Evolutionary conservation across 35 echinoderm and acorn worm genomes (phyloP).

Genomic region (Eucidaris tribuloides): DNA sequence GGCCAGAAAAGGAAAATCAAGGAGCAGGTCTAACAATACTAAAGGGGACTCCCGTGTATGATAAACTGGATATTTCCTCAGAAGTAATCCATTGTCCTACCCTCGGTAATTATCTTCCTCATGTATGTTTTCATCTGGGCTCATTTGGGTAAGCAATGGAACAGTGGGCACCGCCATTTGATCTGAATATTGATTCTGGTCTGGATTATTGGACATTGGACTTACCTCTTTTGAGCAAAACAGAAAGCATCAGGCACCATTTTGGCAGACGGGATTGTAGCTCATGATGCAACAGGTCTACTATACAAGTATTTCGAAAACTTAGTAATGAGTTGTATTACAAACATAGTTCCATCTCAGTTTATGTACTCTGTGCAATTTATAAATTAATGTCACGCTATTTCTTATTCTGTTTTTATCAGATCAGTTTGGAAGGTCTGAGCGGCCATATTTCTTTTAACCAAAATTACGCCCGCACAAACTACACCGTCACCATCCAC

Average conservation of each 20-base stretch:
- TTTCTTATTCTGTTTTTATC: slow-evolving; percentile 8
- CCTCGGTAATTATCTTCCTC: too few relatives aligned
- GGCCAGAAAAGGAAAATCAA: too few relatives aligned
- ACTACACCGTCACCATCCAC: slow-evolving; percentile 84
- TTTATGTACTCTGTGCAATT: background rate
- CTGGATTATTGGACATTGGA: too few relatives aligned
- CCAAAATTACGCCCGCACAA: slow-evolving; percentile 39
- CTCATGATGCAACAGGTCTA: background rate
- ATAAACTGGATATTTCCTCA: too few relatives aligned
- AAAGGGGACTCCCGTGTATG: too few relatives aligned
- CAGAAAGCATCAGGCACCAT: background rate
- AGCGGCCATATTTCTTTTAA: slow-evolving; percentile 78
- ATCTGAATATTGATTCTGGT: too few relatives aligned
- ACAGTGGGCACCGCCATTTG: too few relatives aligned
- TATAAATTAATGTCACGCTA: background rate
- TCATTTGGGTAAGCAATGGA: too few relatives aligned
- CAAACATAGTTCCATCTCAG: background rate
- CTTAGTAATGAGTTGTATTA: background rate
- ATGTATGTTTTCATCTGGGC: too few relatives aligned
- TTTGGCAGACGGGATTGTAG: background rate
- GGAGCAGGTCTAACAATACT: too few relatives aligned
- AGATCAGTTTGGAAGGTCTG: slow-evolving; percentile 85
- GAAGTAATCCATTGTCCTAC: too few relatives aligned
- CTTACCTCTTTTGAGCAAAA: background rate
- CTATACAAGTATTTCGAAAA: background rate